A percentile compares a stretch with the other conserved stretches of the same genome.
phyloP scores from a whole-genome alignment of 2,797 vertebrate genomes.

The Lophotriccus pileatus region DNA sequence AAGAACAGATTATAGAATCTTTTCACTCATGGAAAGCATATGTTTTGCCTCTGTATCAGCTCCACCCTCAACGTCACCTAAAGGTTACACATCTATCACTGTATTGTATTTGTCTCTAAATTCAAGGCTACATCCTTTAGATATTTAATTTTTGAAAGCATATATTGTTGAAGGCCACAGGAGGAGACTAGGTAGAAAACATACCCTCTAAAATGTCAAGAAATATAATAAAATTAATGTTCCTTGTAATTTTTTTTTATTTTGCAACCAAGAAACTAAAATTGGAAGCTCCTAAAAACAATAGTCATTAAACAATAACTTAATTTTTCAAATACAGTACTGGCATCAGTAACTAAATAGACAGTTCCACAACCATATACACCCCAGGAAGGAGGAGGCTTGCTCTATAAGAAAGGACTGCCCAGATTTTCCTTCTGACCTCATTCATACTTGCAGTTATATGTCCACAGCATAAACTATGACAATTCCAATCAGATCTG shows the following conservation, averaged over 20 bases:
- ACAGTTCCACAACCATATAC: neutral
- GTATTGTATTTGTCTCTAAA: neutral
- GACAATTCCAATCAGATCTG: neutral
- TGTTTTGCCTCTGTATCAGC: neutral
- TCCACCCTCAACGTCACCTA: neutral
- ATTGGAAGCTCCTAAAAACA: neutral
- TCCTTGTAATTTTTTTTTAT: neutral
- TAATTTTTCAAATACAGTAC: neutral
- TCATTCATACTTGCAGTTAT: neutral
- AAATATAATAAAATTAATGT: neutral
- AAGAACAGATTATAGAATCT: neutral
- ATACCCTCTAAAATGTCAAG: neutral
- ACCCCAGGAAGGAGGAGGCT: neutral
- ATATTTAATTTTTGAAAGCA: neutral
- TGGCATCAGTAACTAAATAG: neutral
- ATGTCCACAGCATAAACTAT: neutral
- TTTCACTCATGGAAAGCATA: neutral
- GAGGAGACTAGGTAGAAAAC: neutral
- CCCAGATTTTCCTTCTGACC: neutral
- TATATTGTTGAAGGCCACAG: neutral
- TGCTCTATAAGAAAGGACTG: neutral
- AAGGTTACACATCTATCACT: neutral
- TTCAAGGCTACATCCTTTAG: neutral
- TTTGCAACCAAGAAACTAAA: neutral
- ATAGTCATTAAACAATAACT: neutral